Conservation (phyloP, 2,797 vertebrate species). For the Macrochelys suwanniensis region DNA sequence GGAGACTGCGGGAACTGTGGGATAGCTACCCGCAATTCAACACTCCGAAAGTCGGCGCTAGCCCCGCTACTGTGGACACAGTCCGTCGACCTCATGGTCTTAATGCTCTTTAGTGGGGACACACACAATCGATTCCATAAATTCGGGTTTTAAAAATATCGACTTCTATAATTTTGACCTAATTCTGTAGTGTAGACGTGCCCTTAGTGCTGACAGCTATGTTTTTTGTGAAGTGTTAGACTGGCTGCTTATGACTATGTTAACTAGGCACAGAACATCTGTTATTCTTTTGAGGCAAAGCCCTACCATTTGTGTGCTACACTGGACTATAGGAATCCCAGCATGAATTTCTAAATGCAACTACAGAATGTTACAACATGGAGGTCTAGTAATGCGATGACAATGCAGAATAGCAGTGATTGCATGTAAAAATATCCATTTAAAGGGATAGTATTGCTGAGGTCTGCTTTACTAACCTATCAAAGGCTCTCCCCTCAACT, state of each 20-base stretch:
- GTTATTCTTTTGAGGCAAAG: not conserved
- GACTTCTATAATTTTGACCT: too few species aligned
- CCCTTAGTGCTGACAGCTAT: too few species aligned
- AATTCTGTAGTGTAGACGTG: too few species aligned
- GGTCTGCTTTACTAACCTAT: not conserved
- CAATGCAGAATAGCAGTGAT: not conserved
- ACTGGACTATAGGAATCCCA: not conserved
- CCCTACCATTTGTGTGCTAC: not conserved
- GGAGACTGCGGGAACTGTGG: too few species aligned
- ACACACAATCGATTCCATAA: too few species aligned
- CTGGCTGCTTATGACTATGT: not conserved
- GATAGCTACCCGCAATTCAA: too few species aligned
- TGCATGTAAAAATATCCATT: too few species aligned
- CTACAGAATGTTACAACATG: not conserved
- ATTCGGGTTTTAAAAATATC: too few species aligned
- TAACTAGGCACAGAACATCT: not conserved
- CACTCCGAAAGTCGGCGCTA: too few species aligned
- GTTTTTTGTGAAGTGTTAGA: not conserved
- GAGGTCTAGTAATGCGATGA: not conserved
- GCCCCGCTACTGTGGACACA: too few species aligned
- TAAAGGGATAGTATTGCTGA: not conserved
- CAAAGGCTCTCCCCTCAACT: not conserved
- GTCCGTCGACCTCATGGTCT: too few species aligned
- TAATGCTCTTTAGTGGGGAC: too few species aligned
- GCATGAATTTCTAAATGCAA: not conserved